Percentiles rank a stretch among this genome's conserved stretches.
phyloP scores from a whole-genome alignment of 2,888 invertebrate species.

The Pseudeuparius sepicola region DNA sequence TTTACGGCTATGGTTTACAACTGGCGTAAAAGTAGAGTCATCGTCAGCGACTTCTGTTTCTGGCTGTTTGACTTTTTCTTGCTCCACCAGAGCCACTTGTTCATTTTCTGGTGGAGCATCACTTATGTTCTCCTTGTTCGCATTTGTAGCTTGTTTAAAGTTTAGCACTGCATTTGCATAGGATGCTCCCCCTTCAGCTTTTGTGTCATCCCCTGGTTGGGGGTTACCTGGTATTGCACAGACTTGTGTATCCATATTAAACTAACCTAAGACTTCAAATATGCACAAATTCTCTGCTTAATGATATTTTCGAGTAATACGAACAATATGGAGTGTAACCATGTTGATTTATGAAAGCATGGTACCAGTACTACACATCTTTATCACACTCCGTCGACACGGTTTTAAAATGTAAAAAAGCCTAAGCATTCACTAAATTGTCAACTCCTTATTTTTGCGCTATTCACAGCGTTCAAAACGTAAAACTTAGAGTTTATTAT shows the following conservation, averaged over 20 bases:
- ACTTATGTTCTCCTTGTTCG: slow-evolving; percentile 34
- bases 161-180: slow-evolving; percentile 63
- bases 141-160: slow-evolving; percentile 36
- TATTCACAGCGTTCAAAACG: no score
- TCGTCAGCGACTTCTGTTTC: slow-evolving; percentile 29
- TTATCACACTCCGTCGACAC: no score
- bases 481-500: no score
- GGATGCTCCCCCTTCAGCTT: slow-evolving; percentile 47
- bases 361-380: slow-evolving; percentile 26
- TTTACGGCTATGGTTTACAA: slow-evolving; percentile 36
- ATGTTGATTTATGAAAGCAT: slow-evolving; percentile 40
- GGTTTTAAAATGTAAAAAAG: no score
- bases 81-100: slow-evolving; percentile 13
- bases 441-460: no score
- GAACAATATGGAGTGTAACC: slow-evolving; percentile 40
- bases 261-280: slow-evolving; percentile 20
- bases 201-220: slow-evolving; percentile 28
- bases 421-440: no score
- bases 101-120: slow-evolving; percentile 22
- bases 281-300: slow-evolving; percentile 23
- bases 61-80: slow-evolving; percentile 20
- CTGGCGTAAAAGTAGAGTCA: slow-evolving; percentile 36
- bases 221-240: slow-evolving; percentile 27
- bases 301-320: slow-evolving; percentile 24
- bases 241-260: slow-evolving; percentile 33